Percentiles rank a stretch among this genome's conserved stretches.
These are phyloP conservation scores for Didymodactylos carnosus DNA, from an alignment of 2,888 invertebrate genomes.

Conservation along the genomic window DNA sequence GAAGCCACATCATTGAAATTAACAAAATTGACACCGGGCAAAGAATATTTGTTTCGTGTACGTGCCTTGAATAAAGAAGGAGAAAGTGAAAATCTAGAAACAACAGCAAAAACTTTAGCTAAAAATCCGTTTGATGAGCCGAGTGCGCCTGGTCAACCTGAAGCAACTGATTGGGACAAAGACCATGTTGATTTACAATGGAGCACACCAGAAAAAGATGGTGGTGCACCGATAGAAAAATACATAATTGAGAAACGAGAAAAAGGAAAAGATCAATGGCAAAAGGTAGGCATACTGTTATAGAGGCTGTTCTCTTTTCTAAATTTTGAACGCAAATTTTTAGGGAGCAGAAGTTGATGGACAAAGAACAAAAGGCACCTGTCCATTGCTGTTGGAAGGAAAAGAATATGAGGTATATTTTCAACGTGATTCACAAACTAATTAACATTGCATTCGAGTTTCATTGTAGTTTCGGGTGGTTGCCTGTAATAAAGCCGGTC, in stretches of 20 bases:
- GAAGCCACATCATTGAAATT: slow-evolving; percentile 57
- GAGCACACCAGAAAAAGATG: slow-evolving; percentile 45
- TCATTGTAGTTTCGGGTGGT: slow-evolving; percentile 80
- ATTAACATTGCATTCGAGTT: too few species aligned
- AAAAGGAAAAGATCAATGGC: slow-evolving; percentile 41
- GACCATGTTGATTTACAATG: slow-evolving; percentile 19
- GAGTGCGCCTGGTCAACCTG: slow-evolving; percentile 40
- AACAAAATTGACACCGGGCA: slow-evolving; percentile 66
- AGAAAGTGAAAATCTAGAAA: slow-evolving; percentile 75
- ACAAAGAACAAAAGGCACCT: slow-evolving; percentile 52
- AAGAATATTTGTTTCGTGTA: slow-evolving; percentile 88
- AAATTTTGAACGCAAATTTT: too few species aligned
- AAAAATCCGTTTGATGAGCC: slow-evolving; percentile 85
- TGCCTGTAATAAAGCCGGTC: slow-evolving; percentile 81
- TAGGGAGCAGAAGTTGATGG: slow-evolving; percentile 5
- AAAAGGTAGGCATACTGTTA: too few species aligned
- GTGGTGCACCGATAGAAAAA: slow-evolving; percentile 66
- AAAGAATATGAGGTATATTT: slow-evolving; percentile 83
- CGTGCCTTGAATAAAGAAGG: slow-evolving; percentile 92
- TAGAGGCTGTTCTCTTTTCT: too few species aligned
- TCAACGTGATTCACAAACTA: too few species aligned
- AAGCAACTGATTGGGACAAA: slow-evolving; percentile 44
- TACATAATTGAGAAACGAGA: slow-evolving; percentile 80
- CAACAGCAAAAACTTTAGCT: slow-evolving; percentile 75
- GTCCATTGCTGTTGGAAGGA: slow-evolving; percentile 65